Evolutionary conservation across 2,888 invertebrate species (phyloP).

Genomic region (Stenichneumon culpator): DNA sequence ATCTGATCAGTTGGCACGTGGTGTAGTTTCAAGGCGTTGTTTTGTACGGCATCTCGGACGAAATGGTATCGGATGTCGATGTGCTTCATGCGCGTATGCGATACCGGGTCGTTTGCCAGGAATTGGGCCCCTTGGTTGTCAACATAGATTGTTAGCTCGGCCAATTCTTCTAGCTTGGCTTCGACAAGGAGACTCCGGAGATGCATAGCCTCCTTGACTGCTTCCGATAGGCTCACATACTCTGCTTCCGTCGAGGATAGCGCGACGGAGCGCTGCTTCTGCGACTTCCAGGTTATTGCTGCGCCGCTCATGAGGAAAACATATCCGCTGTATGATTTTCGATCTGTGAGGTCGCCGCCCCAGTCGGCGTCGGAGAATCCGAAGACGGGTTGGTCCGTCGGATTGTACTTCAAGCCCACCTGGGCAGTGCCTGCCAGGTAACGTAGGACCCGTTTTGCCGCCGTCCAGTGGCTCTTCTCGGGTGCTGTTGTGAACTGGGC

Average conservation of each 20-base stretch:
- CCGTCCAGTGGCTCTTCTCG: constrained; percentile 46
- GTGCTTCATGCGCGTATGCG: constrained; percentile 58
- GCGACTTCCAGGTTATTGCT: constrained; percentile 62
- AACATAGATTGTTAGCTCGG: constrained; percentile 26
- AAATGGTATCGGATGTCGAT: no score
- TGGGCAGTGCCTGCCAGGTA: constrained; percentile 51
- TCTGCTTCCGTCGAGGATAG: constrained; percentile 42
- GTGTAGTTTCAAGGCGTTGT: constrained; percentile 41
- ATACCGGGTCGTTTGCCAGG: constrained; percentile 61
- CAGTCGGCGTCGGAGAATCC: constrained; percentile 56
- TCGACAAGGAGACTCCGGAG: constrained; percentile 49
- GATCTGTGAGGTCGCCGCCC: constrained; percentile 41
- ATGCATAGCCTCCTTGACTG: constrained; percentile 59
- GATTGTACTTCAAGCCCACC: neutral
- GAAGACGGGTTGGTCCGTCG: constrained; percentile 17
- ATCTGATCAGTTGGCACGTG: constrained; percentile 60
- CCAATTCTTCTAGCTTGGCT: constrained; percentile 36
- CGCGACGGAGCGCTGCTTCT: constrained; percentile 64
- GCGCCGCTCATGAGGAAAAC: constrained; percentile 45
- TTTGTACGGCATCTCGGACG: constrained; percentile 55
- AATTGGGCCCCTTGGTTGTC: constrained; percentile 66
- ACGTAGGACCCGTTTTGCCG: constrained; percentile 61
- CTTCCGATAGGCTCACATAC: constrained; percentile 58
- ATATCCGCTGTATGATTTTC: constrained; percentile 42
- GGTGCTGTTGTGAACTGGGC: neutral